These are phyloP conservation scores for Cyanoderma ruficeps DNA, from an alignment of 2,113 vertebrate species.

Conservation along the genomic window DNA sequence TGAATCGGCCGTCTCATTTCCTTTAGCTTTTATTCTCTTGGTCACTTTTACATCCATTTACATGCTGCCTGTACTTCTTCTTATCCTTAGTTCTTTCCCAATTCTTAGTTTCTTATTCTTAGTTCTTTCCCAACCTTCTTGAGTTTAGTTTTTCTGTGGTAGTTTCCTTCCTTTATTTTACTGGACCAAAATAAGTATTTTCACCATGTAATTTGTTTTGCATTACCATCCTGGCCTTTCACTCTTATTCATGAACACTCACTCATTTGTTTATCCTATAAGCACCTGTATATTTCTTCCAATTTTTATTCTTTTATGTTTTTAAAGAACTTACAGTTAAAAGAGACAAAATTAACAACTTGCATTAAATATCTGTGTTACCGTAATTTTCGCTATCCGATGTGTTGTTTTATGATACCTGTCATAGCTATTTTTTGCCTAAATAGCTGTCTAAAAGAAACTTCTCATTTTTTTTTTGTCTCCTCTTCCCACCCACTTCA, in stretches of 20 bases:
- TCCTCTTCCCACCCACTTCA: background rate
- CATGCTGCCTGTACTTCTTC: background rate
- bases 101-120: background rate
- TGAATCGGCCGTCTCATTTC: background rate
- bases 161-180: background rate
- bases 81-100: background rate
- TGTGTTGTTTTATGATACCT: background rate
- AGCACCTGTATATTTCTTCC: background rate
- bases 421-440: background rate
- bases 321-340: background rate
- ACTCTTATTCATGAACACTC: background rate
- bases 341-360: background rate
- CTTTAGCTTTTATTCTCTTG: background rate
- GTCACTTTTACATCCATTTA: background rate
- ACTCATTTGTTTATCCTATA: background rate
- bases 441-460: background rate
- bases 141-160: background rate
- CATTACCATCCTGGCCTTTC: background rate
- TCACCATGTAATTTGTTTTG: background rate
- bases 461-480: background rate
- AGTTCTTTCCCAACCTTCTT: background rate
- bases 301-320: background rate
- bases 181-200: background rate
- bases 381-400: background rate
- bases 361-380: background rate